Evolutionary conservation across 2,113 vertebrate genomes (phyloP), one percentile per base, ranked within the genome.

Genomic region (Noturus placidus): DNA sequence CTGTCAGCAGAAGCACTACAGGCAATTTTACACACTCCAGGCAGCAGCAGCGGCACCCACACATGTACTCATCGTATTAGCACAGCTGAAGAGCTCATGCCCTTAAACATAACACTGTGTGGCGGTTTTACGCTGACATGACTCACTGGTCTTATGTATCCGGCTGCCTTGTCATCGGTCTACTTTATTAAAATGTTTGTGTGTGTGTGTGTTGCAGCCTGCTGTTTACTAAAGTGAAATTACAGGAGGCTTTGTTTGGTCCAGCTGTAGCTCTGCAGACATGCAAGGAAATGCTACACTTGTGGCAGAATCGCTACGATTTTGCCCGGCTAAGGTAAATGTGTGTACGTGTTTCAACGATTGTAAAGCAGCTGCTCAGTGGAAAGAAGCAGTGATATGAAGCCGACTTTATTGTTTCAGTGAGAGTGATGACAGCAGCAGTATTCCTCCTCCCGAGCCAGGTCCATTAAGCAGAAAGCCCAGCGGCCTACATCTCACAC

Each of bases 211-310:
- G 54, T 85, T 80, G 91, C 92, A 99, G 98, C 93, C 94, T 99
- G 91, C 94, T 99, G 89, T 98, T 99, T 93, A 99, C 97, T 61
- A 99, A 99, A 93, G 96, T 96, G 83, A 99, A 97, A 94, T 95
- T 99, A 88, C 96, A 98, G 89, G 96, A 97, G 92, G 91, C 93
- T 2, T 93, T 97, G 72, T 95, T 95, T 87, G 97, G 98, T 86
- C 96, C 98, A 0, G 95, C 96, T 87, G 95, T 94, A 81, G 98
- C 98, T 67, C 95, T 99, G 25, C 96, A 96, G 93, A 98, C 97
- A 15, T 99, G 98, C 90, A 95, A 96, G 67, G 96, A 96, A 56
- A 98, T 99, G 98, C 91, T 99, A 91, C 95, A 93, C 42, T 90
- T 95, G 61, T 99, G 98, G 98, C 97, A 99, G 92, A 96, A 92